Conservation (phyloP, 2,113 vertebrate genomes). For the Psephotus haematonotus region DNA sequence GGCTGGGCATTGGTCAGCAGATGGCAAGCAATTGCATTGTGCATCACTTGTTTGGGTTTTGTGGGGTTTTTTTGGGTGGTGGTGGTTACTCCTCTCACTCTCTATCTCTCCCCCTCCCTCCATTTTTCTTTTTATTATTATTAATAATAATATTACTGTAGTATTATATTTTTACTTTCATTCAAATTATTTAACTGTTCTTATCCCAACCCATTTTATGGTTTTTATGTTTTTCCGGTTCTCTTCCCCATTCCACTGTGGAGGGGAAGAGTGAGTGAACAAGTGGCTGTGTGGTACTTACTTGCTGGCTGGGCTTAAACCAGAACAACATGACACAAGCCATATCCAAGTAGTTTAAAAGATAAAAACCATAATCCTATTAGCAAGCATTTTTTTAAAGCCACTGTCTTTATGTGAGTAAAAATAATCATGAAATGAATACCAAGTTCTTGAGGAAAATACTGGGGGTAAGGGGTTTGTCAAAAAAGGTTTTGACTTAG, state of each 20-base stretch:
- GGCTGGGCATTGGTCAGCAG: background rate
- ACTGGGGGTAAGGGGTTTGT: accelerated
- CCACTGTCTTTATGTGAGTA: background rate
- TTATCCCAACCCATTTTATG: background rate
- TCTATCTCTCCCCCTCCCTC: background rate
- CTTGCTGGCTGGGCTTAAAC: background rate
- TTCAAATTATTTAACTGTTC: background rate
- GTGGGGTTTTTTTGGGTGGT: background rate
- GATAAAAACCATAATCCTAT: background rate
- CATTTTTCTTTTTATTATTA: background rate
- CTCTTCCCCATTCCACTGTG: background rate
- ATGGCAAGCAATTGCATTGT: background rate
- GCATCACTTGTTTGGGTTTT: background rate
- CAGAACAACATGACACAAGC: background rate
- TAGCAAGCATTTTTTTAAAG: background rate
- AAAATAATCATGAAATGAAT: background rate
- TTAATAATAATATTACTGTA: background rate
- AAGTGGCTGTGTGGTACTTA: background rate
- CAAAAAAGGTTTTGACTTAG: background rate
- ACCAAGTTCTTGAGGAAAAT: background rate
- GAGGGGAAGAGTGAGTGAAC: background rate
- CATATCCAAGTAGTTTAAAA: background rate
- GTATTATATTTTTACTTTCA: background rate
- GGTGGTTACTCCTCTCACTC: background rate
- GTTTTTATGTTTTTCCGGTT: background rate